A percentile compares a stretch with the other conserved stretches of the same genome.
phyloP scores from a whole-genome alignment of 2,797 vertebrate species.

The Oreortyx pictus region DNA sequence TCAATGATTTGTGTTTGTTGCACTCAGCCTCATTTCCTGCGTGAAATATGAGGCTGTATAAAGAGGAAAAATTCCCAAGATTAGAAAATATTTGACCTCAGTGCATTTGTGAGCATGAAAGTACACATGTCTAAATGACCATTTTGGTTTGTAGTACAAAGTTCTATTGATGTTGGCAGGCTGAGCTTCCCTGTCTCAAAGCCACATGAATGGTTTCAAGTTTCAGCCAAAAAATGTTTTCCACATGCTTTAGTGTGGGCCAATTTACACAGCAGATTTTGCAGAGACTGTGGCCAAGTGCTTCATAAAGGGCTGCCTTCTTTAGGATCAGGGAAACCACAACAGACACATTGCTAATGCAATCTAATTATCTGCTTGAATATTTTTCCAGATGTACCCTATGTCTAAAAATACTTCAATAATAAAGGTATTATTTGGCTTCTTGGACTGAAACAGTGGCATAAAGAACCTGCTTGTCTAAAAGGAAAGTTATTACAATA shows the following conservation, averaged over 20 bases:
- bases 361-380: constrained; percentile 87
- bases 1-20: constrained; percentile 87
- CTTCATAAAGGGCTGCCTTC: constrained; percentile 85
- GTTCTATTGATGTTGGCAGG: constrained; percentile 89
- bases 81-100: constrained; percentile 88
- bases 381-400: constrained; percentile 86
- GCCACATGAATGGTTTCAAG: constrained; percentile 88
- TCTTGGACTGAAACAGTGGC: constrained; percentile 77
- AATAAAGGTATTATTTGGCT: constrained; percentile 83
- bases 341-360: constrained; percentile 86
- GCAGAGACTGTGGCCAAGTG: constrained; percentile 79
- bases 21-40: constrained; percentile 87
- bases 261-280: constrained; percentile 86
- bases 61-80: constrained; percentile 86
- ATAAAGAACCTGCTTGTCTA: constrained; percentile 82
- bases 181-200: constrained; percentile 83
- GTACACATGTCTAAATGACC: constrained; percentile 88
- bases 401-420: constrained; percentile 84
- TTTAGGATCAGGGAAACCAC: constrained; percentile 84
- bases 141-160: constrained; percentile 87
- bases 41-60: constrained; percentile 84
- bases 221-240: constrained; percentile 88
- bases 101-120: constrained; percentile 82
- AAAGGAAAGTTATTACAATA: constrained; percentile 70
- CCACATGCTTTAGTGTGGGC: constrained; percentile 85